Evolutionary conservation across 2,113 vertebrate genomes (phyloP).

Genomic region (Oriolus oriolus): DNA sequence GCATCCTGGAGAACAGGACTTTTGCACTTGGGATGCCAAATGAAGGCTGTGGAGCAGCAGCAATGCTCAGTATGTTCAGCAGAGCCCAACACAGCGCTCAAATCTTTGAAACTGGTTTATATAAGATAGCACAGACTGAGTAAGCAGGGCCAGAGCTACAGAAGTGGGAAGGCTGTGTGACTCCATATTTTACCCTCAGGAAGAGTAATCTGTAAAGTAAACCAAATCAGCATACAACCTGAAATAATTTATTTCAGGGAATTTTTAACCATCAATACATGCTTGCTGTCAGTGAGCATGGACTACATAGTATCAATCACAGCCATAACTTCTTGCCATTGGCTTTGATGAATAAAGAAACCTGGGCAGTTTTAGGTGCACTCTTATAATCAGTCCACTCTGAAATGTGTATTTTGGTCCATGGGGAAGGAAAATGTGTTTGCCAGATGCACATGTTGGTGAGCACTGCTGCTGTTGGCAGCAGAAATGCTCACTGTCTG

Average conservation of each 20-base stretch:
- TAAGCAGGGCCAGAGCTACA: not conserved
- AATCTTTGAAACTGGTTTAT: not conserved
- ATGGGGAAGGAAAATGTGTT: not conserved
- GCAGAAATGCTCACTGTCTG: not conserved
- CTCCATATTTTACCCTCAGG: not conserved
- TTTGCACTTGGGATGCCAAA: fast-evolving
- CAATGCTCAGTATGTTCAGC: not conserved
- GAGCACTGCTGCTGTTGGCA: not conserved
- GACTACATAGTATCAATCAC: not conserved
- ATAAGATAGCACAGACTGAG: not conserved
- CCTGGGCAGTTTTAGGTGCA: not conserved
- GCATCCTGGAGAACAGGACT: not conserved
- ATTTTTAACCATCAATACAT: not conserved
- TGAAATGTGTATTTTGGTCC: not conserved
- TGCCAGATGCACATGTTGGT: not conserved
- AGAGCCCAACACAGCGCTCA: not conserved
- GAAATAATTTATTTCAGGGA: not conserved
- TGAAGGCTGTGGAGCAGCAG: not conserved
- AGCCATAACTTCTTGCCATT: not conserved
- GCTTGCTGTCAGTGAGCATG: not conserved
- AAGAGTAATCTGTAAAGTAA: not conserved
- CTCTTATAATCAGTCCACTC: not conserved
- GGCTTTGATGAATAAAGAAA: not conserved
- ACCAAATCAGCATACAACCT: not conserved
- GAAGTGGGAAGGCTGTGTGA: not conserved